Percentiles rank a stretch among this genome's conserved stretches.
Evolutionary conservation across 2,888 invertebrate genomes (phyloP).

Genomic region (Coenonympha glycerion): DNA sequence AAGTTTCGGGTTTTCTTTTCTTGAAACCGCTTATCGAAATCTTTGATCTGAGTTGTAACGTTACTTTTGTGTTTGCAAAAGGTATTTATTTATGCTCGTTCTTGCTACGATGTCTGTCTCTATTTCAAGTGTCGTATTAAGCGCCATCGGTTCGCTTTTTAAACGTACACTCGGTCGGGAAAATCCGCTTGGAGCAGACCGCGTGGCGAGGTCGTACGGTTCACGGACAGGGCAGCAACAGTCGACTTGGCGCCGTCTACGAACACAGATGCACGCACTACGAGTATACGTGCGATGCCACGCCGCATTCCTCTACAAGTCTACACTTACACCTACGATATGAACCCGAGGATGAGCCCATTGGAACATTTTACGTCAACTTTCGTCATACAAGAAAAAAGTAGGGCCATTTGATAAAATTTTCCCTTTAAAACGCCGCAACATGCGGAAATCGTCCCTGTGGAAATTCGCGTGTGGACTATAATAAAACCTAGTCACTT

Average conservation of each 20-base stretch:
- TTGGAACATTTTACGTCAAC: too few relatives aligned
- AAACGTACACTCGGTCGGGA: constrained; percentile 43
- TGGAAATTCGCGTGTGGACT: too few relatives aligned
- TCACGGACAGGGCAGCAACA: constrained; percentile 39
- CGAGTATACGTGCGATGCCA: constrained; percentile 13
- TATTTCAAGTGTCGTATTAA: not conserved
- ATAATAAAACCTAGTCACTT: too few relatives aligned
- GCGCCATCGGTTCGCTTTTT: constrained; percentile 8
- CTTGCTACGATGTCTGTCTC: not conserved
- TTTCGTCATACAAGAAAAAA: too few relatives aligned
- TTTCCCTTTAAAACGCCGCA: too few relatives aligned
- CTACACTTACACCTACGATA: too few relatives aligned
- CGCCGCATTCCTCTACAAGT: constrained; percentile 7
- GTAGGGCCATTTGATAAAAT: too few relatives aligned
- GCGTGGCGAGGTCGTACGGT: constrained; percentile 49
- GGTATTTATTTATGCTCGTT: not conserved
- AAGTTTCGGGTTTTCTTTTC: constrained; percentile 29
- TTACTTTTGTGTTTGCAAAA: not conserved
- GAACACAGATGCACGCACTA: constrained; percentile 30
- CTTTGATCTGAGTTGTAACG: constrained; percentile 5
- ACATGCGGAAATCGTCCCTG: too few relatives aligned
- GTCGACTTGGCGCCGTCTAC: constrained; percentile 54
- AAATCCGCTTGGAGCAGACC: constrained; percentile 51
- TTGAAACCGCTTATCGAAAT: not conserved
- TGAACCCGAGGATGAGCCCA: too few relatives aligned